Percentiles rank a stretch among this genome's conserved stretches.
Evolutionary conservation across 2,888 invertebrate genomes (phyloP).

Genomic region (Caenorhabditis angaria): DNA sequence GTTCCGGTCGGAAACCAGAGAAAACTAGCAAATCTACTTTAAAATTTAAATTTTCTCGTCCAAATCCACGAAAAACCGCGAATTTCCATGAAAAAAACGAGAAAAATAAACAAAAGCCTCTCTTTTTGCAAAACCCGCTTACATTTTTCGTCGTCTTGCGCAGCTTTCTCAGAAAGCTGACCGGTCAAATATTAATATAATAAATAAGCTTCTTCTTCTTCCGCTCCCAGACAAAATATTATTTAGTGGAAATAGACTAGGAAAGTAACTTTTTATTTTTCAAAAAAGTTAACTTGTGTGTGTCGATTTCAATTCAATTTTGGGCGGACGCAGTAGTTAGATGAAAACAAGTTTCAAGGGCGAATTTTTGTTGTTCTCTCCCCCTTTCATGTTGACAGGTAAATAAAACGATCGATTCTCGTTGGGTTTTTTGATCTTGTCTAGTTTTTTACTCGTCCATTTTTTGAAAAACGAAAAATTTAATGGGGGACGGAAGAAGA

Average conservation of each 20-base stretch:
- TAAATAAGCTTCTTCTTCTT: not conserved
- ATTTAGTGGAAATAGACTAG: no score
- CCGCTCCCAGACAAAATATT: not conserved
- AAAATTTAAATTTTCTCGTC: no score
- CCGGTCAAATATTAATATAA: not conserved
- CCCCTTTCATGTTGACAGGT: no score
- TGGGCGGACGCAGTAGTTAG: not conserved
- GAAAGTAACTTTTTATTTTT: no score
- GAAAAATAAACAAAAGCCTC: no score
- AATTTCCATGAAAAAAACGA: no score
- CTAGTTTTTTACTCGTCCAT: not conserved
- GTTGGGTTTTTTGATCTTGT: not conserved
- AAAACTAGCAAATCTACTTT: no score
- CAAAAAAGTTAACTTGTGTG: constrained; percentile 7
- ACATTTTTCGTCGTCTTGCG: not conserved
- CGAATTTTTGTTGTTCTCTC: constrained; percentile 4
- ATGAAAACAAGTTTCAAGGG: not conserved
- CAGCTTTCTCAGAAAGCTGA: no score
- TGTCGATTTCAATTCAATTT: not conserved
- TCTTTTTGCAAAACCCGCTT: no score
- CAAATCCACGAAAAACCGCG: no score
- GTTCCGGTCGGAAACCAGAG: no score
- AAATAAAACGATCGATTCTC: not conserved
- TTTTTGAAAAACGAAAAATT: not conserved
- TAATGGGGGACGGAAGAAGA: no score